phyloP scores from a whole-genome alignment of 2,888 invertebrate species.

The Drosophila tanythrix region DNA sequence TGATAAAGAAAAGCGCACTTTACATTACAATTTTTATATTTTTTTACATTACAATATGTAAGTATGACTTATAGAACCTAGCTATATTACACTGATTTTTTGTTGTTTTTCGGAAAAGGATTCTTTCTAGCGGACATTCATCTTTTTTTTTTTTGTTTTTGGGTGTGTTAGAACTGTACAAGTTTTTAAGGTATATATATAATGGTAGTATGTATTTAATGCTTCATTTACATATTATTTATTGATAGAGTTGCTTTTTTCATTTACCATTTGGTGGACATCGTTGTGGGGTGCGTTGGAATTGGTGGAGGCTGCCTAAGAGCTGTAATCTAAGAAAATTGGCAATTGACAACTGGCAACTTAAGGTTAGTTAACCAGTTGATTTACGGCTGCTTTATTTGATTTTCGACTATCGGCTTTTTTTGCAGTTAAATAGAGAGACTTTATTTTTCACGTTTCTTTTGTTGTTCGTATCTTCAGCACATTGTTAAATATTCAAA shows the following conservation, averaged over 20 bases:
- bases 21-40: slow-evolving; percentile 58
- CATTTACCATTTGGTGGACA: slow-evolving; percentile 68
- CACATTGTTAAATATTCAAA: slow-evolving; percentile 59
- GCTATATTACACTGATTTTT: slow-evolving; percentile 62
- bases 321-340: slow-evolving; percentile 21
- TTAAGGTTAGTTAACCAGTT: slow-evolving; percentile 9
- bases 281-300: slow-evolving; percentile 39
- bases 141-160: slow-evolving; percentile 16
- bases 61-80: slow-evolving; percentile 61
- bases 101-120: slow-evolving; percentile 15
- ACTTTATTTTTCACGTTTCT: slow-evolving; percentile 77
- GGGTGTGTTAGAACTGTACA: slow-evolving; percentile 49
- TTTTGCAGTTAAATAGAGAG: slow-evolving; percentile 82
- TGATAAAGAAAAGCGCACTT: slow-evolving; percentile 64
- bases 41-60: slow-evolving; percentile 54
- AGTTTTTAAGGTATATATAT: slow-evolving; percentile 36
- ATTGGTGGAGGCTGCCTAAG: slow-evolving; percentile 5
- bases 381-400: slow-evolving; percentile 28
- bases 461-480: slow-evolving; percentile 57
- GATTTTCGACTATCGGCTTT: slow-evolving; percentile 34
- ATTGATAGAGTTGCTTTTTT: slow-evolving; percentile 64
- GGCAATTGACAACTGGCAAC: slow-evolving; percentile 20
- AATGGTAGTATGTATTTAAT: slow-evolving; percentile 41
- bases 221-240: slow-evolving; percentile 61
- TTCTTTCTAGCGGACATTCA: slow-evolving; percentile 36